phyloP scores from a whole-genome alignment of 2,888 invertebrate genomes.

The Nyleta sp. region DNA sequence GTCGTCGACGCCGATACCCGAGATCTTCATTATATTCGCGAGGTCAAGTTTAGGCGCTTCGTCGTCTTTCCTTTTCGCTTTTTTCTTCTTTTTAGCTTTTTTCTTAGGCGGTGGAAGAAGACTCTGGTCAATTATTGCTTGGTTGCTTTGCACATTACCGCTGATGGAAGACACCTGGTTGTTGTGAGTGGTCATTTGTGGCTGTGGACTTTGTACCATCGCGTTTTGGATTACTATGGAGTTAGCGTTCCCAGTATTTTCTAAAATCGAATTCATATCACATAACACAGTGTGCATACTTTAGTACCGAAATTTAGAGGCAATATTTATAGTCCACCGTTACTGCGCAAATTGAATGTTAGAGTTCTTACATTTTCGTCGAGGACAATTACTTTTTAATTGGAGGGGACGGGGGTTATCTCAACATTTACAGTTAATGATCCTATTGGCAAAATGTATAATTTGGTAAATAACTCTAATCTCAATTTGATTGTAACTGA shows the following conservation, averaged over 20 bases:
- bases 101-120: conserved; percentile 83
- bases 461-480: no score
- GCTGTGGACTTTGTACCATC: conserved; percentile 80
- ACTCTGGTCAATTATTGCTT: conserved; percentile 79
- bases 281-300: no score
- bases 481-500: no score
- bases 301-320: no score
- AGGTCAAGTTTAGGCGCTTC: conserved; percentile 85
- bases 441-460: no score
- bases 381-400: no score
- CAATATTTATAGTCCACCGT: no score
- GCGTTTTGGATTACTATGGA: conserved; percentile 81
- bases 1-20: conserved; percentile 88
- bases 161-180: conserved; percentile 69
- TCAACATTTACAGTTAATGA: no score
- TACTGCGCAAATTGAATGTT: no score
- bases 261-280: conserved; percentile 51
- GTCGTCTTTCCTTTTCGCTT: conserved; percentile 83
- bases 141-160: conserved; percentile 72
- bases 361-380: no score
- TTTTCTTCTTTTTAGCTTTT: conserved; percentile 84
- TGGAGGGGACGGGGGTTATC: no score
- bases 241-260: conserved; percentile 76
- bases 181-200: conserved; percentile 76
- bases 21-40: conserved; percentile 89